Conservation (phyloP, 2,888 invertebrate genomes). For the Scaptomyza reducta region DNA sequence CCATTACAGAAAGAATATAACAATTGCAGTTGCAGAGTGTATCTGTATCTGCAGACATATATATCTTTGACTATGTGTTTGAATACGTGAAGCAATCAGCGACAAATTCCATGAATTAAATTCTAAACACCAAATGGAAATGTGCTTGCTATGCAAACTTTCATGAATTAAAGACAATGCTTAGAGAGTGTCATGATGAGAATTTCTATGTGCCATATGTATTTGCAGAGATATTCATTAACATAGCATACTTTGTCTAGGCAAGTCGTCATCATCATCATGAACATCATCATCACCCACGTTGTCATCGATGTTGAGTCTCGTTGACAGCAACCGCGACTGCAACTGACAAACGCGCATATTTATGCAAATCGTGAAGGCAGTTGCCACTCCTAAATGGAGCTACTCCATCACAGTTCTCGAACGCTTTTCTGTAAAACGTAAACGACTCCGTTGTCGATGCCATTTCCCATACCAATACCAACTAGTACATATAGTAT, state of each 20-base stretch:
- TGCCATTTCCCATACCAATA: slow-evolving; percentile 44
- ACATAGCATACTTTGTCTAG: slow-evolving; percentile 33
- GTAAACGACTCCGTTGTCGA: slow-evolving; percentile 33
- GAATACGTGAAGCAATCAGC: slow-evolving; percentile 15
- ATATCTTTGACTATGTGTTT: not conserved
- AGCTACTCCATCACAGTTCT: slow-evolving; percentile 61
- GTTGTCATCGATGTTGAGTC: slow-evolving; percentile 28
- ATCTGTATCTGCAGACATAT: not conserved
- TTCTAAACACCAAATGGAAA: slow-evolving; percentile 45
- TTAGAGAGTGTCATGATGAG: slow-evolving; percentile 49
- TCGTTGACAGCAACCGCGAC: slow-evolving; percentile 49
- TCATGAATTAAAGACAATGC: slow-evolving; percentile 63
- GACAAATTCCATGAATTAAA: slow-evolving; percentile 67
- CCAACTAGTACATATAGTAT: not conserved
- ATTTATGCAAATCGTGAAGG: slow-evolving; percentile 75
- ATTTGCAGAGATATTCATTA: slow-evolving; percentile 48
- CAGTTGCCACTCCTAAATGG: slow-evolving; percentile 62
- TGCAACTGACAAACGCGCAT: slow-evolving; percentile 69
- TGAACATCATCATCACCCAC: slow-evolving; percentile 21
- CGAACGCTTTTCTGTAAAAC: slow-evolving; percentile 32
- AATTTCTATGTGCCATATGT: slow-evolving; percentile 18
- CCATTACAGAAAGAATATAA: slow-evolving; percentile 33
- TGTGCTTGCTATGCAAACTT: slow-evolving; percentile 65
- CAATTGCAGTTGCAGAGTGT: slow-evolving; percentile 35
- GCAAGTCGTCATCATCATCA: slow-evolving; percentile 34